A percentile compares a stretch with the other conserved stretches of the same genome.
These are phyloP conservation scores for Dysdera silvatica DNA, from an alignment of 1,140 invertebrate genomes.

Conservation along the genomic window DNA sequence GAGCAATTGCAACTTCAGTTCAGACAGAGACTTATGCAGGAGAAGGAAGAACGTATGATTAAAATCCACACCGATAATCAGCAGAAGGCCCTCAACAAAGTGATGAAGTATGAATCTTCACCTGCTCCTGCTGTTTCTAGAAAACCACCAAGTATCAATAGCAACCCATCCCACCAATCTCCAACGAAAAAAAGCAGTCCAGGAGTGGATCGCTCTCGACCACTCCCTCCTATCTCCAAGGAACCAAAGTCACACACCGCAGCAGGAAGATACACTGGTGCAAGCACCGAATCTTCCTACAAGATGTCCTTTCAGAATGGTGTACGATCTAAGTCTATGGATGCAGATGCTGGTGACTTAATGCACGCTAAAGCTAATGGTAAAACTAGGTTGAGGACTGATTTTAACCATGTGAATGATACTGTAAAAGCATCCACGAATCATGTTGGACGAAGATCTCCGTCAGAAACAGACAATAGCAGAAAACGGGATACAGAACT, in stretches of 20 bases:
- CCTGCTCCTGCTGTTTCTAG: background rate
- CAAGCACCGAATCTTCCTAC: background rate
- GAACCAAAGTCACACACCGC: constrained; percentile 22
- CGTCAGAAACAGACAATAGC: no score
- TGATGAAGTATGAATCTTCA: constrained; percentile 30
- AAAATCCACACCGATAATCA: constrained; percentile 42
- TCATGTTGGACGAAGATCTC: no score
- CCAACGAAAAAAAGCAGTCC: constrained; percentile 32
- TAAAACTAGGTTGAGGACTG: background rate
- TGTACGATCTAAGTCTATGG: constrained; percentile 9
- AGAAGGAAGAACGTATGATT: constrained; percentile 41
- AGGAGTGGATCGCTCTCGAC: constrained; percentile 36
- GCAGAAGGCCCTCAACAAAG: constrained; percentile 37
- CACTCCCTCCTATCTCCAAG: constrained; percentile 21
- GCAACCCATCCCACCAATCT: constrained; percentile 29
- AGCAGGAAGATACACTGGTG: background rate
- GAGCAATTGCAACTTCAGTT: constrained; percentile 41
- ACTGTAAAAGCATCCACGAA: no score
- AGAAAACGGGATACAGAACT: no score
- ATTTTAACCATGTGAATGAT: no score
- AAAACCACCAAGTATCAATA: background rate
- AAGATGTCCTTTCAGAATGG: background rate
- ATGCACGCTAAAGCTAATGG: no score
- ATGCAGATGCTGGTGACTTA: constrained; percentile 3
- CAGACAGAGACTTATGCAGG: constrained; percentile 41